Percentiles rank a stretch among this genome's conserved stretches.
Evolutionary conservation across 2,113 vertebrate species (phyloP).

Genomic region (Hepsetus odoe): DNA sequence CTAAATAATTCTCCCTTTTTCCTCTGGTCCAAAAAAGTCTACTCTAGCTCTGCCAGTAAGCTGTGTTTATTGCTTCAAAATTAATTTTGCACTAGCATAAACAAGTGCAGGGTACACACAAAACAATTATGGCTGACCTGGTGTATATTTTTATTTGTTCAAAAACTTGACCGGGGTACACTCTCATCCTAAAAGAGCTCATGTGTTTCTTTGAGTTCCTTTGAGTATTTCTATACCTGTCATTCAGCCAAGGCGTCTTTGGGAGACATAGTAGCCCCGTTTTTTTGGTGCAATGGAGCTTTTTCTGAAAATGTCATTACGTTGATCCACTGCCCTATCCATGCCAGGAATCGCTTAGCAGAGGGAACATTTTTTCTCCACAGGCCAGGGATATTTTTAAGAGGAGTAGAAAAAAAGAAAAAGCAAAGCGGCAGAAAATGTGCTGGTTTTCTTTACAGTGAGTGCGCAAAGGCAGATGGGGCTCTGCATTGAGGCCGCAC

Average conservation of each 20-base stretch:
- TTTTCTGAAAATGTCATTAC: conserved; percentile 79
- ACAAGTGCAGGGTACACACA: conserved; percentile 61
- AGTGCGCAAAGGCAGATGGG: conserved; percentile 58
- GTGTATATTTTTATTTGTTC: conserved; percentile 46
- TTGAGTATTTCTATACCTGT: conserved; percentile 42
- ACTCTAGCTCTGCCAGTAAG: conserved; percentile 46
- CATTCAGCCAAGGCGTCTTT: conserved; percentile 67
- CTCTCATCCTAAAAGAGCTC: conserved; percentile 28
- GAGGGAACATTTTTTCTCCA: conserved; percentile 63
- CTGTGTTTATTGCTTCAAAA: conserved; percentile 66
- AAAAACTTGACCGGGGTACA: conserved; percentile 13
- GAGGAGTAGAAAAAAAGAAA: conserved; percentile 51
- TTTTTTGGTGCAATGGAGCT: conserved; percentile 48
- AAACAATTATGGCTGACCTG: conserved; percentile 61
- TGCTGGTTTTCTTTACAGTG: conserved; percentile 34
- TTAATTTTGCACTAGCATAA: conserved; percentile 66
- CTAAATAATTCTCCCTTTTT: conserved; percentile 24
- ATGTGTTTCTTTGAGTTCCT: conserved; percentile 22
- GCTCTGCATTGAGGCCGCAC: conserved; percentile 54
- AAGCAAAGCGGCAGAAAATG: conserved; percentile 46
- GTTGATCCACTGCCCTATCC: conserved; percentile 56
- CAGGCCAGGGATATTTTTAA: conserved; percentile 78
- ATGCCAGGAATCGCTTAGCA: conserved; percentile 74
- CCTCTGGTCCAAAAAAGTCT: conserved; percentile 36
- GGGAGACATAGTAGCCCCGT: conserved; percentile 56